Percentiles rank a stretch among this genome's conserved stretches.
Evolutionary conservation across 1,140 invertebrate species (phyloP).

Genomic region (Penaeus chinensis): DNA sequence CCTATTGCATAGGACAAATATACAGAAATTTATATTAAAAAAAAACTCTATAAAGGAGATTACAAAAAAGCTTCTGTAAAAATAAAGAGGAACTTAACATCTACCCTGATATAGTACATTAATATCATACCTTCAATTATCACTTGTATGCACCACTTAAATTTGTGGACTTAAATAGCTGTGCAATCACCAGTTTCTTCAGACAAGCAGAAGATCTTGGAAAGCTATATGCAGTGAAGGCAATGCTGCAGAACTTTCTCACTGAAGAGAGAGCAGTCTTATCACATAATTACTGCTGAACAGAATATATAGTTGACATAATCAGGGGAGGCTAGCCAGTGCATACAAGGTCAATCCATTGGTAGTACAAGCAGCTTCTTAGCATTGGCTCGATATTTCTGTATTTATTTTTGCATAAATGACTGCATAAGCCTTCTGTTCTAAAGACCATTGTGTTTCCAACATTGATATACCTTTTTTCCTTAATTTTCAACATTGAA

Average conservation of each 20-base stretch:
- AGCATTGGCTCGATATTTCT: too few species aligned
- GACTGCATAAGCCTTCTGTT: too few species aligned
- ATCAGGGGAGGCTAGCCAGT: constrained; percentile 44
- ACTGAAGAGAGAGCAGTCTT: constrained; percentile 34
- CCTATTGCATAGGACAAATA: constrained; percentile 64
- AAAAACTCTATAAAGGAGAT: constrained; percentile 61
- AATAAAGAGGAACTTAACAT: constrained; percentile 63
- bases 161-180: constrained; percentile 54
- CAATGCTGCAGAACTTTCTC: constrained; percentile 40
- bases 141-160: constrained; percentile 59
- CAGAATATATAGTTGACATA: constrained; percentile 8
- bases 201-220: constrained; percentile 43
- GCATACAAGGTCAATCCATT: constrained; percentile 49
- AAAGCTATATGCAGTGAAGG: constrained; percentile 56
- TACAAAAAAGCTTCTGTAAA: constrained; percentile 59
- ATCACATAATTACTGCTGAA: constrained; percentile 45
- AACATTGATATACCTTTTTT: too few species aligned
- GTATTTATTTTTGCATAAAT: too few species aligned
- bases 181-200: constrained; percentile 47
- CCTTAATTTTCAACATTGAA: too few species aligned
- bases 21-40: constrained; percentile 58
- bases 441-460: too few species aligned
- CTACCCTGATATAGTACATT: constrained; percentile 63
- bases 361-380: too few species aligned
- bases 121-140: constrained; percentile 60